Evolutionary conservation across 1,140 invertebrate species (phyloP).

Genomic region (Fopius arisanus): DNA sequence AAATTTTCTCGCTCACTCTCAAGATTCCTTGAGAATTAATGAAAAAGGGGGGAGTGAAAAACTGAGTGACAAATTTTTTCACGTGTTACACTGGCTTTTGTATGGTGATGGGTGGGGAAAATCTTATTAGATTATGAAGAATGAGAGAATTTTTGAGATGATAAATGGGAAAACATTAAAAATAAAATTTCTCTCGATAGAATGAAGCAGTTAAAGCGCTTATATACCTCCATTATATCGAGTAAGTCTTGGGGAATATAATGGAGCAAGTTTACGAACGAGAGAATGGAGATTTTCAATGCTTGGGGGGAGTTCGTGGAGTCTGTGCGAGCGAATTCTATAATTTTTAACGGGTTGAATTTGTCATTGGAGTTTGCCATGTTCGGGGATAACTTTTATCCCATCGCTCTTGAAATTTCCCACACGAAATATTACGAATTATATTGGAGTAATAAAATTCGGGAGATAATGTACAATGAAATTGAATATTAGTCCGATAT

Average conservation of each 20-base stretch:
- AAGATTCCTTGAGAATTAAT: not conserved
- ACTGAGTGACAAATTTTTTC: not conserved
- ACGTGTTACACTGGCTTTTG: not conserved
- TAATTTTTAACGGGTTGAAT: not conserved
- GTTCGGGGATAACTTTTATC: not conserved
- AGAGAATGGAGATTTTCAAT: conserved; percentile 1
- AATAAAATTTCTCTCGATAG: not conserved
- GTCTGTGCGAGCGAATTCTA: not conserved
- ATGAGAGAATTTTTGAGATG: not conserved
- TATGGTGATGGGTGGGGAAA: not conserved
- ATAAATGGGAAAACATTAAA: not conserved
- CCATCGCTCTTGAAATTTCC: not conserved
- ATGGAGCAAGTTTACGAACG: conserved; percentile 1
- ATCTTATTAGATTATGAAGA: not conserved
- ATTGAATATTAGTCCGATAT: not conserved
- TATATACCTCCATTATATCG: conserved; percentile 1
- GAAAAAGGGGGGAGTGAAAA: not conserved
- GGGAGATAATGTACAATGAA: not conserved
- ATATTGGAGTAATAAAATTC: not conserved
- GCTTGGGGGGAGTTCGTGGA: not conserved
- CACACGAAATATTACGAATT: not conserved
- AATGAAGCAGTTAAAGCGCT: not conserved
- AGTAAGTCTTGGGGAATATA: conserved; percentile 1
- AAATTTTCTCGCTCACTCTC: conserved; percentile 4
- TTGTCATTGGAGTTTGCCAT: not conserved